Base-by-base conservation (phyloP, 2,797 vertebrate species). In the Alexandromys oeconomus region DNA sequence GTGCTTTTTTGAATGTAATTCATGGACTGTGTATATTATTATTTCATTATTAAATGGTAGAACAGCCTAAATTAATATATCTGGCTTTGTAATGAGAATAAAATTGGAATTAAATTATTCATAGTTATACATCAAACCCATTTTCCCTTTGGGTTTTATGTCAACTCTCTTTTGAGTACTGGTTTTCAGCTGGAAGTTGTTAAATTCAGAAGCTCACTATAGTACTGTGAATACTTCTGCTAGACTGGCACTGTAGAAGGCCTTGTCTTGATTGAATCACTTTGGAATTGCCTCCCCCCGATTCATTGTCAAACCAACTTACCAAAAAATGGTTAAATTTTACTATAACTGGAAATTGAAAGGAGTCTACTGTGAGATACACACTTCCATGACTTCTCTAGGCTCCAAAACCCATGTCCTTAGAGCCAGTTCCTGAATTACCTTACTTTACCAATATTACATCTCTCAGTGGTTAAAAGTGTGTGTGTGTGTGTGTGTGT, bases 351-450 rank as follows among this genome's bases (percentile, higher is more conserved):
- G 69, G 40, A 97, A 97, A 34, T 13, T 91, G 46, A 96, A 97
- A 89, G 46, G n/a, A 88, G 76, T 51, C 17, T 81, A 2, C 85
- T 86, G 0, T 65, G 48, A 96, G 40, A n/a, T 92, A 63, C 29
- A 80, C 15, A 31, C 67, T 80, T 82, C 15, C 12, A 34, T 93
- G 12, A 61, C 40, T 93, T 82, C 8, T 81, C 13, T 93, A 14
- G 77, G 61, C 40, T 67, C 31, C 74, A n/a, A 81, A 89, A 92
- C 43, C 13, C 19, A n/a, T 86, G 46, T 97, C 9, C 65, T 94
- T 84, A 91, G 65, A 89, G 54, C 89, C 96, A 93, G 96, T 97
- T 98, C 95, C 96, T 97, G 96, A 97, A 97, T 97, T 98, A 95
- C 94, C 46, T 91, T 92, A 88, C 65, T 95, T 97, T 93, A 95